Conservation (phyloP, 2,888 invertebrate species). For the Pomacea canaliculata region DNA sequence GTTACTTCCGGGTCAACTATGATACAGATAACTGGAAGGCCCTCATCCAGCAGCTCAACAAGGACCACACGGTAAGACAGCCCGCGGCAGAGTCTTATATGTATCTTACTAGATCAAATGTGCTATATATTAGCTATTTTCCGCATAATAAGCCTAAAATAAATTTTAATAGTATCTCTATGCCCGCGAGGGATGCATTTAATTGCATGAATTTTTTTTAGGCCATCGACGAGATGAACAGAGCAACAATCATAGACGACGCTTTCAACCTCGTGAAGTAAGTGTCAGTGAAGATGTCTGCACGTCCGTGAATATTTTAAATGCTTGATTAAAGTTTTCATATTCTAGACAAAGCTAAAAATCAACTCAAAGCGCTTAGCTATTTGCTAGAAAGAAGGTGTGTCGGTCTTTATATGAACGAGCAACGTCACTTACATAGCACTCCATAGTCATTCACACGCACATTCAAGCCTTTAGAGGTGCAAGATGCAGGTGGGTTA, state of each 20-base stretch:
- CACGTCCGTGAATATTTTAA: too few relatives aligned
- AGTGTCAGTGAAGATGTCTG: neutral
- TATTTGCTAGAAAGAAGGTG: too few relatives aligned
- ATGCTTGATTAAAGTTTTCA: too few relatives aligned
- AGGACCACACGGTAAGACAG: conserved; percentile 9
- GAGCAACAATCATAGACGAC: conserved; percentile 15
- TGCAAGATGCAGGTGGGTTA: too few relatives aligned
- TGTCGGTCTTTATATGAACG: too few relatives aligned
- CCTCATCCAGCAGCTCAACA: conserved; percentile 13
- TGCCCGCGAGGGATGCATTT: neutral
- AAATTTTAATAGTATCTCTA: neutral
- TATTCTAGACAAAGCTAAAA: too few relatives aligned
- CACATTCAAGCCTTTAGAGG: too few relatives aligned
- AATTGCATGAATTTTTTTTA: neutral
- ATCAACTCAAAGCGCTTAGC: too few relatives aligned
- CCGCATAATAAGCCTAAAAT: neutral
- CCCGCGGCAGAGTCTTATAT: too few relatives aligned
- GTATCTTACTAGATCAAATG: neutral
- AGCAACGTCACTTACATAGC: too few relatives aligned
- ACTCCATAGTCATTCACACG: too few relatives aligned
- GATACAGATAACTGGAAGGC: conserved; percentile 14
- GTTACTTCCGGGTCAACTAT: conserved; percentile 24
- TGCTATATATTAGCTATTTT: neutral
- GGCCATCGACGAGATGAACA: conserved; percentile 11
- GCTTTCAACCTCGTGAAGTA: conserved; percentile 18